These are phyloP conservation scores for Sesamia nonagrioides DNA, from an alignment of 1,140 invertebrate species.

Conservation along the genomic window DNA sequence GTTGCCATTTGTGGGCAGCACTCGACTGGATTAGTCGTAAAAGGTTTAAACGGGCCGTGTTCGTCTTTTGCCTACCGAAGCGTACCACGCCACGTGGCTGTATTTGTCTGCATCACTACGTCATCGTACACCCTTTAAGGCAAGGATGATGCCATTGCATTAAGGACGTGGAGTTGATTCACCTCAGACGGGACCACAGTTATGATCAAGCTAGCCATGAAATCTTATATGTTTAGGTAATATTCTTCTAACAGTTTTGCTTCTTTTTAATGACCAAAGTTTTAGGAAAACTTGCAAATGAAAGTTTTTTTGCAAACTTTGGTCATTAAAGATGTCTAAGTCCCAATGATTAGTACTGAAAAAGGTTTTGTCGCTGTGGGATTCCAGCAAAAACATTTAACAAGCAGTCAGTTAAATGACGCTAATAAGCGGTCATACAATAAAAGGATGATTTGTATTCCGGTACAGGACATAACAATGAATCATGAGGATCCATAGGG, in stretches of 20 bases:
- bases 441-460: conserved; percentile 43
- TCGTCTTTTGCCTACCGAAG: conserved; percentile 73
- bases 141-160: conserved; percentile 72
- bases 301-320: neutral
- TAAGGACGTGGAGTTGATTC: conserved; percentile 68
- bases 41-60: conserved; percentile 83
- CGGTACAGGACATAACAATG: conserved; percentile 42
- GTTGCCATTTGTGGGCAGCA: conserved; percentile 83
- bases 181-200: conserved; percentile 51
- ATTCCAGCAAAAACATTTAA: conserved; percentile 27
- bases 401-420: conserved; percentile 27
- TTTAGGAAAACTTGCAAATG: too few relatives aligned
- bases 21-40: conserved; percentile 85
- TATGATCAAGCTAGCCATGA: conserved; percentile 18
- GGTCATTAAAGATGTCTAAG: neutral
- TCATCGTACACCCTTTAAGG: conserved; percentile 73
- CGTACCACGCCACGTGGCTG: conserved; percentile 74
- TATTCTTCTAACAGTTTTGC: too few relatives aligned
- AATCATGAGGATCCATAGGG: conserved; percentile 66
- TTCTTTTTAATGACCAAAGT: too few relatives aligned
- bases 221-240: too few relatives aligned
- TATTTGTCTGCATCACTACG: conserved; percentile 72
- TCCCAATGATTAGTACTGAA: neutral
- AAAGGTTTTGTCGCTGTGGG: neutral
- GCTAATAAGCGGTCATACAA: conserved; percentile 42